These are phyloP conservation scores for Drosophila bipectinata DNA, from an alignment of 1,140 invertebrate genomes.

Conservation along the genomic window DNA sequence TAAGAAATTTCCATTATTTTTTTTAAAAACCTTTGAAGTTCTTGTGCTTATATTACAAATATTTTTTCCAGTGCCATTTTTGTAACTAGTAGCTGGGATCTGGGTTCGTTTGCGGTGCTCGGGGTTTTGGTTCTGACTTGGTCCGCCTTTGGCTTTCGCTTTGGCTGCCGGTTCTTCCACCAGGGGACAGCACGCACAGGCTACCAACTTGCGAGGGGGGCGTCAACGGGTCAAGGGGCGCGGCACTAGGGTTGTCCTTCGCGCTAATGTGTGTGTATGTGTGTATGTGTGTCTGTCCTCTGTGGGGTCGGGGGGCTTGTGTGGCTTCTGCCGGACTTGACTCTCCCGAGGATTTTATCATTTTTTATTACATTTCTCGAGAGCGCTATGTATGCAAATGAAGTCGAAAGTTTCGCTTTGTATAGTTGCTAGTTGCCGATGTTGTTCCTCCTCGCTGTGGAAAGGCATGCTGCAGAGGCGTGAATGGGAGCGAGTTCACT, in stretches of 20 bases:
- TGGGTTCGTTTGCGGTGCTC: slow-evolving; percentile 64
- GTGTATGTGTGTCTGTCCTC: background rate
- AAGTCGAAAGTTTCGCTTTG: slow-evolving; percentile 81
- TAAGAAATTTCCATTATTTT: background rate
- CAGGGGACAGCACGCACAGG: slow-evolving; percentile 64
- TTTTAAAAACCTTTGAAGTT: background rate
- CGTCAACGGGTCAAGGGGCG: slow-evolving; percentile 10
- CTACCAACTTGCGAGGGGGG: slow-evolving; percentile 32
- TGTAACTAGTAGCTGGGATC: slow-evolving; percentile 17
- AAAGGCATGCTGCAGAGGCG: slow-evolving; percentile 22
- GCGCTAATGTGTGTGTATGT: slow-evolving; percentile 13
- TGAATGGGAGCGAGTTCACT: slow-evolving; percentile 13
- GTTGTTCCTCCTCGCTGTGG: slow-evolving; percentile 26
- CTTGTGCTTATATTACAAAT: background rate
- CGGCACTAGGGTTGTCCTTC: slow-evolving; percentile 27
- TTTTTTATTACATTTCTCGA: slow-evolving; percentile 82
- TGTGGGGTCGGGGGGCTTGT: background rate
- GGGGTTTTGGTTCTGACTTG: slow-evolving; percentile 18
- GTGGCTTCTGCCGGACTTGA: slow-evolving; percentile 9
- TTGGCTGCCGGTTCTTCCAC: slow-evolving; percentile 17
- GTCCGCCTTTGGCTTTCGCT: slow-evolving; percentile 34
- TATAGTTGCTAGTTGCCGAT: slow-evolving; percentile 64
- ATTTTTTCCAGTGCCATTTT: slow-evolving; percentile 3
- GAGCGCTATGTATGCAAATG: slow-evolving; percentile 82
- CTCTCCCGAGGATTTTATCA: slow-evolving; percentile 78